These are phyloP conservation scores for Tenthredo livida DNA, from an alignment of 2,888 invertebrate genomes.

Conservation along the genomic window DNA sequence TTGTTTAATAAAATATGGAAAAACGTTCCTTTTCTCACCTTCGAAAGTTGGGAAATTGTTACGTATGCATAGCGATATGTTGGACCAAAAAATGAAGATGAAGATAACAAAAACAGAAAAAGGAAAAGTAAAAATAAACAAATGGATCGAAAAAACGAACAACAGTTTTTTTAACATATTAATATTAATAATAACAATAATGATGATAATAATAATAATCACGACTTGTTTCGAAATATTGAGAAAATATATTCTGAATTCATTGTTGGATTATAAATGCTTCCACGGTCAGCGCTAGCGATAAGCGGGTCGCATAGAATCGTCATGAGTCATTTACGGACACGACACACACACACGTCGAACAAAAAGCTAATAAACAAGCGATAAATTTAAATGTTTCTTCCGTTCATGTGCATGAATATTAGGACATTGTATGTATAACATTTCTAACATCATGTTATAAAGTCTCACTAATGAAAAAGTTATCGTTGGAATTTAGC, in stretches of 20 bases:
- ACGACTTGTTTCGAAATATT: conserved; percentile 3
- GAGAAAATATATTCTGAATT: not conserved
- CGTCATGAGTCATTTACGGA: not conserved
- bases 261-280: not conserved
- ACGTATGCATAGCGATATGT: too few species aligned
- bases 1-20: not conserved
- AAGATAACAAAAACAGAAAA: too few species aligned
- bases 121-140: not conserved
- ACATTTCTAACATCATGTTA: not conserved
- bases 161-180: not conserved
- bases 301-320: conserved; percentile 3
- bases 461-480: not conserved
- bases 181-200: not conserved
- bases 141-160: not conserved
- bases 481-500: not conserved
- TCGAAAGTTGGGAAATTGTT: not conserved
- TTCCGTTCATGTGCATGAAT: not conserved
- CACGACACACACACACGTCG: not conserved
- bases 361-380: not conserved
- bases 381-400: not conserved
- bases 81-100: too few species aligned
- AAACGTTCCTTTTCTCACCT: not conserved
- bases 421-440: not conserved
- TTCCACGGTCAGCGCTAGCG: conserved; percentile 3
- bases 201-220: not conserved